These are phyloP conservation scores for Erannis defoliaria DNA, from an alignment of 2,888 invertebrate species.

Conservation along the genomic window DNA sequence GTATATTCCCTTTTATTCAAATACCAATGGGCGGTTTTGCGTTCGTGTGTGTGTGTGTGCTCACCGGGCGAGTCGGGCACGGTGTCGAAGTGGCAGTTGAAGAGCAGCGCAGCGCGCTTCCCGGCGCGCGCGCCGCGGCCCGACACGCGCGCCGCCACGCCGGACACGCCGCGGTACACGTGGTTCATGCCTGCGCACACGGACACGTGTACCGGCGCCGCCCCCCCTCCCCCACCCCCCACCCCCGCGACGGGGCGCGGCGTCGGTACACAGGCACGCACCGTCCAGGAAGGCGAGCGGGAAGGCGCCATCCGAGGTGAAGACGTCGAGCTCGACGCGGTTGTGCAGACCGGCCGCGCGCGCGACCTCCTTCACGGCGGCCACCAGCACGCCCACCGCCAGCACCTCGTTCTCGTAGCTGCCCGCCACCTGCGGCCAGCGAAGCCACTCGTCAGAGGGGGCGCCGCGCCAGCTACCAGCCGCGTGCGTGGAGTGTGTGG, in stretches of 20 bases:
- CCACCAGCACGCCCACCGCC: conserved; percentile 87
- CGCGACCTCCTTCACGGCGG: conserved; percentile 83
- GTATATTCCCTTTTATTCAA: too few relatives aligned
- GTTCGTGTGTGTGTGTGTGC: conserved; percentile 21
- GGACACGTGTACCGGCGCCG: too few relatives aligned
- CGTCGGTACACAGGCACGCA: conserved; percentile 26
- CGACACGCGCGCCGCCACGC: conserved; percentile 89
- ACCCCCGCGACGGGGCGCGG: too few relatives aligned
- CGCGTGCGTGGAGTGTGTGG: too few relatives aligned
- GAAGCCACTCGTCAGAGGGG: too few relatives aligned
- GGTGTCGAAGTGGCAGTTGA: conserved; percentile 97
- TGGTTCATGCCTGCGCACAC: conserved; percentile 88
- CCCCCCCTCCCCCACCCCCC: too few relatives aligned
- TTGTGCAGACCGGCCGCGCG: conserved; percentile 83
- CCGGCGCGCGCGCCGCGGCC: conserved; percentile 74
- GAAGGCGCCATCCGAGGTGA: conserved; percentile 91
- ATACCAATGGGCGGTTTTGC: too few relatives aligned
- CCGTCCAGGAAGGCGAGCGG: conserved; percentile 91
- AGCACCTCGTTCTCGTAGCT: conserved; percentile 93
- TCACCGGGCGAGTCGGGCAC: conserved; percentile 95
- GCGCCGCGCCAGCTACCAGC: too few relatives aligned
- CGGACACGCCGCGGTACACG: conserved; percentile 93
- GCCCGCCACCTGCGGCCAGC: conserved; percentile 84
- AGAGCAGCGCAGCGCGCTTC: conserved; percentile 88
- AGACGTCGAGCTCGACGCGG: conserved; percentile 88